Conservation (phyloP, 92 coral and sea anemone genomes). For the Palythoa grandis region DNA sequence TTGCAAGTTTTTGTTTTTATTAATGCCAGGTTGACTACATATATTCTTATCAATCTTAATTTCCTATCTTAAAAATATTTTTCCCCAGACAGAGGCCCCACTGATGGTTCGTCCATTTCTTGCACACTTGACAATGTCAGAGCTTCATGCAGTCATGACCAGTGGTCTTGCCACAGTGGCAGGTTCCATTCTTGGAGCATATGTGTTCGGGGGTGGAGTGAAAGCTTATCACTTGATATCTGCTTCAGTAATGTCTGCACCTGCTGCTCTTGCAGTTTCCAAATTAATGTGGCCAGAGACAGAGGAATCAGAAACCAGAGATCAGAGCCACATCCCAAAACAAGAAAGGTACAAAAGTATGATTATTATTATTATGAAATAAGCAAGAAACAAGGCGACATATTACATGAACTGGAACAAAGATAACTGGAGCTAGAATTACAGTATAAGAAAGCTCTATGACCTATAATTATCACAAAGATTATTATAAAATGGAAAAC, state of each 20-base stretch:
- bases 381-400: too few species aligned
- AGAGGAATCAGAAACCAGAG: slow-evolving; percentile 76
- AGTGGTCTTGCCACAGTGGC: slow-evolving; percentile 98
- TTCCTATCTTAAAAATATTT: background rate
- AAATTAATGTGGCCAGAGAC: slow-evolving; percentile 94
- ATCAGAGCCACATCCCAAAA: slow-evolving; percentile 47
- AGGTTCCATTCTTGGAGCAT: slow-evolving; percentile 88
- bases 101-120: slow-evolving; percentile 88
- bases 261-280: slow-evolving; percentile 95
- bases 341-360: slow-evolving; percentile 24
- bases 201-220: slow-evolving; percentile 76
- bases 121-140: slow-evolving; percentile 81
- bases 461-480: too few species aligned
- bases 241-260: slow-evolving; percentile 99
- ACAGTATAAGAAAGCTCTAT: too few species aligned
- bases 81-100: slow-evolving; percentile 89
- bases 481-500: too few species aligned
- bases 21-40: too few species aligned
- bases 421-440: too few species aligned
- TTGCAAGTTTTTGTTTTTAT: too few species aligned
- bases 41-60: too few species aligned
- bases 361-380: too few species aligned
- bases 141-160: slow-evolving; percentile 98
- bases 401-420: too few species aligned
- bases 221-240: slow-evolving; percentile 86